Conservation (phyloP, 2,113 vertebrate species). For the Ia io region DNA sequence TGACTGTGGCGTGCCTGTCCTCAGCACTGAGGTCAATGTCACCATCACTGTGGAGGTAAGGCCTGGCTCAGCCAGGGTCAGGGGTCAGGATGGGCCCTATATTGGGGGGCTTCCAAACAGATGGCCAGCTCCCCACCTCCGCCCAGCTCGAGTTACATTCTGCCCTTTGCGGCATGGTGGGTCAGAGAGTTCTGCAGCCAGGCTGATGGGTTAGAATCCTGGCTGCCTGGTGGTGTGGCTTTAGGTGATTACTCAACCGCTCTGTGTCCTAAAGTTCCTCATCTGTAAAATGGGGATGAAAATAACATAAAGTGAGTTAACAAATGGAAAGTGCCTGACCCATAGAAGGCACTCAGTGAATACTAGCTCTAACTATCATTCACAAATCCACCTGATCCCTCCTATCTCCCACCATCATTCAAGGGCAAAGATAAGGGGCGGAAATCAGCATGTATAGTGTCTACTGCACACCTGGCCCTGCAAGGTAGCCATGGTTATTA, state of each 20-base stretch:
- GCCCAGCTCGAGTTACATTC: neutral
- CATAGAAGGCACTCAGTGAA: neutral
- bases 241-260: neutral
- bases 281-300: neutral
- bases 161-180: neutral
- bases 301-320: neutral
- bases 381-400: neutral
- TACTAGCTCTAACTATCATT: neutral
- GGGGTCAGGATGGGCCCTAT: neutral
- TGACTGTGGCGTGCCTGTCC: slow-evolving; percentile 83
- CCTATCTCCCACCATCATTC: neutral
- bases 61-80: neutral
- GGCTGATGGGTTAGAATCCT: neutral
- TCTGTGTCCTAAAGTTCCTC: neutral
- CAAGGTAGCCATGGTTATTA: neutral
- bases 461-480: neutral
- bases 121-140: fast-evolving
- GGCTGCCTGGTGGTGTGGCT: neutral
- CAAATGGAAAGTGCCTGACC: neutral
- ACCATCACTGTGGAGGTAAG: slow-evolving; percentile 89
- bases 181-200: neutral
- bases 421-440: neutral
- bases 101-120: neutral
- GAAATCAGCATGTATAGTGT: neutral
- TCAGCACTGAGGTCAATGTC: slow-evolving; percentile 75